Conservation (phyloP, 2,888 invertebrate species). For the Pollenia amentaria region DNA sequence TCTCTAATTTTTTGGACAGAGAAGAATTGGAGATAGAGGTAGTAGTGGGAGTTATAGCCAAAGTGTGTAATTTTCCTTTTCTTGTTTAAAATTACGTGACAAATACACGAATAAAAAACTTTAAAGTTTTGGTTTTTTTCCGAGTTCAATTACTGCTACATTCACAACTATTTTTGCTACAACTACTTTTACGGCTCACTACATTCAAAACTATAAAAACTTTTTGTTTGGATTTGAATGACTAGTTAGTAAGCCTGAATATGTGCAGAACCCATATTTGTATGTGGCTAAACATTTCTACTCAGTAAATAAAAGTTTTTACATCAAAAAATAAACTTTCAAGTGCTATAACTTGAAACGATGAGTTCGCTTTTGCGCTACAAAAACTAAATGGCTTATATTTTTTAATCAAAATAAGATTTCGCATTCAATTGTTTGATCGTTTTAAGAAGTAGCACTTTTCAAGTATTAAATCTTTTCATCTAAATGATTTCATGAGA, state of each 20-base stretch:
- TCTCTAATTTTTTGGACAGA: neutral
- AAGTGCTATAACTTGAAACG: no score
- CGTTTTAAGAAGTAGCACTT: no score
- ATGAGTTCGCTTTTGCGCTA: no score
- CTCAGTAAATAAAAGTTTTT: neutral
- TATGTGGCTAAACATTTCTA: neutral
- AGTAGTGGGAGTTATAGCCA: neutral
- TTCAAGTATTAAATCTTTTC: no score
- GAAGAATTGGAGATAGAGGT: neutral
- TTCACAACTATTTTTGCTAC: constrained; percentile 8
- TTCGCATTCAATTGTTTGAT: no score
- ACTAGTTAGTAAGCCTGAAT: neutral
- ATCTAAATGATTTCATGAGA: no score
- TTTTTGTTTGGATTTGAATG: neutral
- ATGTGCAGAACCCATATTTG: neutral
- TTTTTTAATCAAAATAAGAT: no score
- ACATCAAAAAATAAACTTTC: no score
- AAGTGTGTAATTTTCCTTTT: constrained; percentile 48
- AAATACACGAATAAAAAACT: constrained; percentile 40
- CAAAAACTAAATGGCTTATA: no score
- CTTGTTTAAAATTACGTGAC: constrained; percentile 64
- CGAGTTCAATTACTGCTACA: constrained; percentile 39
- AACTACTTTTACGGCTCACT: neutral
- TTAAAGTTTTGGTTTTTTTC: constrained; percentile 29
- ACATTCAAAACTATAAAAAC: constrained; percentile 22